Base-by-base conservation (phyloP, 2,888 invertebrate genomes). In the Choreutis nemorana region DNA sequence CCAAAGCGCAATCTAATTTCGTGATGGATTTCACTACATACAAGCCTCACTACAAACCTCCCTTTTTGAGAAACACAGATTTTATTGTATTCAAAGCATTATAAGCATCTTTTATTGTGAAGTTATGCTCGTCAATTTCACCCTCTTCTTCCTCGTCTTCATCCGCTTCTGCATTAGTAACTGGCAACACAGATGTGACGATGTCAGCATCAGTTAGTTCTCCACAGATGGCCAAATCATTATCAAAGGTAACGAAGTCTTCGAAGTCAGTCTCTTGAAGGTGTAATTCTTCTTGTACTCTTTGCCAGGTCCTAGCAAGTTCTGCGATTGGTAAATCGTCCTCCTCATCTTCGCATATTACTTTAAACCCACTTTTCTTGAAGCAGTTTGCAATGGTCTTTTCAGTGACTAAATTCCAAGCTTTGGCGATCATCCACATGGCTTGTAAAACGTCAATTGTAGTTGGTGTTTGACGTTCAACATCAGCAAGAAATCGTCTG, bases 1-100 rank as follows among this genome's bases (percentile, higher is more conserved):
- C 44, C 31, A 44, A 42, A 44, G 40, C 39, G 39, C 39, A 41
- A 38, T 42, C 36, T 10, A 42, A 41, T 42, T 39, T 35, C 37
- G 38, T 38, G 38, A 37, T 39, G 31, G 37, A 35, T 37, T 41
- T 41, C 22, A 38, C 40, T 39, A 40, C 37, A 38, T 37, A n/a
- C n/a, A n/a, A n/a, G n/a, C 37, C 37, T 40, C 44, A 33, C 40
- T 39, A n/a, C 41, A 37, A 41, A 41, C 40, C 41, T 33, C 33
- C 35, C 35, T 33, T 36, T 40, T 38, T 36, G 31, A 37, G 32
- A 33, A 39, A 40, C 31, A 38, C 40, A 34, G 34, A 38, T 41
- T 42, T 41, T 38, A 41, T 41, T 41, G 10, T 37, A 39, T 36
- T 37, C 14, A 42, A 36, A 42, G 41, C 40, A 34, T 42, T 41